Base-by-base conservation (phyloP, 2,113 vertebrate genomes). In the Cyanocitta stelleri region DNA sequence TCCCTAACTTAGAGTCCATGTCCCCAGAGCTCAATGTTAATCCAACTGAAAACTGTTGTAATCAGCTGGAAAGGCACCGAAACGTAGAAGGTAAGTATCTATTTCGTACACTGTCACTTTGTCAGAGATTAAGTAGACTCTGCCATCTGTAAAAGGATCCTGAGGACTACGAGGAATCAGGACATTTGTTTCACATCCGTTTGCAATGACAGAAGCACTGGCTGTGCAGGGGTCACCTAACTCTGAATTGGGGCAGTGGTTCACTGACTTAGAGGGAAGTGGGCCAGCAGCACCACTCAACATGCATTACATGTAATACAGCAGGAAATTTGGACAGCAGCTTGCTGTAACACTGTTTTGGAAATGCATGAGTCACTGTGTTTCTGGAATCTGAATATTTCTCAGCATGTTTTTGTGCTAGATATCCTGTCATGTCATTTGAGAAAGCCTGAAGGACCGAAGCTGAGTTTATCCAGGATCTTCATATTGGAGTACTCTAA, bases 311-410 rank as follows among this genome's bases (percentile, higher is more conserved):
- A 81, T 90, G 71, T 41, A 88, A 74, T 88, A 72, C 66, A 78
- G 77, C 62, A 86, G 86, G 83, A 94, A 88, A 88, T 84, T 55
- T 95, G 92, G 92, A 95, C 63, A 92, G 88, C 88, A 93, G 13
- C 86, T 95, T 66, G 82, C 85, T 97, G 8, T 24, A 94, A 83
- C 23, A 58, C 64, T 94, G 83, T 86, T 92, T 97, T 95, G 86
- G 92, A 95, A 96, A 89, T 84, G 63, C 55, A 59, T 96, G 92
- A 97, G 86, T 93, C 96, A 96, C 76, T 46, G 24, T 67, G 51
- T 92, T 86, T 95, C 63, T 95, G 86, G 68, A 92, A 93, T 92
- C 63, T 84, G 78, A 91, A 67, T 62, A 33, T 86, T 94, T 94
- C 90, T 92, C 90, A 88, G 76, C 79, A 63, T 92, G 68, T 93